Percentiles rank a stretch among this genome's conserved stretches.
Evolutionary conservation across 92 coral and sea anemone species (phyloP).

Genomic region (Pocillopora meandrina): DNA sequence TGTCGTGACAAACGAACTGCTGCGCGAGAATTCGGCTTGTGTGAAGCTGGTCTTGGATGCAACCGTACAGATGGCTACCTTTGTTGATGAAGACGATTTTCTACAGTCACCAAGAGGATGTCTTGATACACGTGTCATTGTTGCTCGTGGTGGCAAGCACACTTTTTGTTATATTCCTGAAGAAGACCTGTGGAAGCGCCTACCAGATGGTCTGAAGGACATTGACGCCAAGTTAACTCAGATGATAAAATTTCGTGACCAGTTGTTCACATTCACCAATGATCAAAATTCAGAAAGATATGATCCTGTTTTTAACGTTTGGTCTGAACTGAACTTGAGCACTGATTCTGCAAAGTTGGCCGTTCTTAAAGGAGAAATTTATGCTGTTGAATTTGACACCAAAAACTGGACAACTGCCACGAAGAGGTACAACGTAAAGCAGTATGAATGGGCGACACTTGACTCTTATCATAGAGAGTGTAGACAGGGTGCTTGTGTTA

Average conservation of each 20-base stretch:
- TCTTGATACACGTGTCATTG: slow-evolving; percentile 12
- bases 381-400: neutral
- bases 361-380: slow-evolving; percentile 2
- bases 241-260: neutral
- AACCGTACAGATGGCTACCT: neutral
- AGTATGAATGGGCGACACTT: neutral
- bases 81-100: neutral
- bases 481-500: neutral
- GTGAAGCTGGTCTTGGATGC: neutral
- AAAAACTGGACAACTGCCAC: neutral
- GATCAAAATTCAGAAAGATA: neutral
- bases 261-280: neutral
- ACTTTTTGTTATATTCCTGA: slow-evolving; percentile 17
- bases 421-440: neutral
- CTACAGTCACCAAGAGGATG: neutral
- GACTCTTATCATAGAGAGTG: neutral
- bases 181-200: slow-evolving; percentile 12
- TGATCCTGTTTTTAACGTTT: slow-evolving; percentile 10
- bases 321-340: neutral
- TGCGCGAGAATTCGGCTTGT: neutral
- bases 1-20: slow-evolving; percentile 11
- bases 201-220: neutral
- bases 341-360: neutral
- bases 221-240: neutral
- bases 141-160: slow-evolving; percentile 20